Base-by-base conservation (phyloP, 2,113 vertebrate genomes). In the Hyperopisus bebe region DNA sequence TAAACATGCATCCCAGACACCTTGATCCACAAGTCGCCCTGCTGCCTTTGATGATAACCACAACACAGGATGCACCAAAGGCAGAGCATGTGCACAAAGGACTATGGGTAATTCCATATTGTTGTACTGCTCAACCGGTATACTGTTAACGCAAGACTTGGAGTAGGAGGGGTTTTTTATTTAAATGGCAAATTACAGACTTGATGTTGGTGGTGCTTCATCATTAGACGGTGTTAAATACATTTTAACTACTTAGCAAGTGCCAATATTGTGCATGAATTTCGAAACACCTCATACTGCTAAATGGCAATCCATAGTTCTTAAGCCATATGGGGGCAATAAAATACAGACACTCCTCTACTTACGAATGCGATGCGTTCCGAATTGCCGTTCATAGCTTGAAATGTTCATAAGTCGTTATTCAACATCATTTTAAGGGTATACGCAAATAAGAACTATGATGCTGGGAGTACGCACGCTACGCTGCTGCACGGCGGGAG, bases 31-130 rank as follows among this genome's bases (percentile, higher is more conserved):
- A 87, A 35, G 87, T 86, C 47, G 53, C 86, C 89, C 83, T 87
- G 66, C 88, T 74, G 86, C 11, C 62, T 92, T 88, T 93, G 90
- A 92, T 90, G 89, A 42, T 19, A 46, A 66, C 90, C 91, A 89
- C 83, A 91, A 90, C 91, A 92, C 91, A 92, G 92, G 31, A 53
- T 51, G 39, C 66, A 90, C 89, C 90, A 83, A 70, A 86, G 88
- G 86, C 77, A 70, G 62, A 27, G 53, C 53, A 53, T 83, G 70
- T 44, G 82, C 0, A 80, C 90, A 90, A 55, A 55, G 21, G 89
- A 62, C 88, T 89, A 86, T 82, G 90, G 91, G 90, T 87, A 91
- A 91, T 82, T 55, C 88, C 90, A 90, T 27, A 87, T 39, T 88
- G 77, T 87, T 86, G 87, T 46, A 48, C 15, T 17, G 47, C 82